These are phyloP conservation scores for Drosophila kanekoi DNA, from an alignment of 2,888 invertebrate species.

Conservation along the genomic window DNA sequence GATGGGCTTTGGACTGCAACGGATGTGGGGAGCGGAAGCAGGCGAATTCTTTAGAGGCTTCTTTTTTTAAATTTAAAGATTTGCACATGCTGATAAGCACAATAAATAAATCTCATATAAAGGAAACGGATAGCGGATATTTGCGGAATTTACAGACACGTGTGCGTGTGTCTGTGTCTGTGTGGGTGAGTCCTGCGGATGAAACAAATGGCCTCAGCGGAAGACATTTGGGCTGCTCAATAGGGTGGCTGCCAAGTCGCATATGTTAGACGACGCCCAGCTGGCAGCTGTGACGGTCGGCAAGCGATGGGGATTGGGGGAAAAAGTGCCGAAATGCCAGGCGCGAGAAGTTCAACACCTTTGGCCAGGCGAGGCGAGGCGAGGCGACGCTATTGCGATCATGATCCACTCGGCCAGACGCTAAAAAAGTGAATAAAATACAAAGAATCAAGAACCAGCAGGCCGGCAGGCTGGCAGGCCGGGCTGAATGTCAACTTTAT, in stretches of 20 bases:
- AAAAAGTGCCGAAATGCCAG: constrained; percentile 74
- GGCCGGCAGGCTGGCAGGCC: constrained; percentile 5
- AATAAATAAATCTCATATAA: constrained; percentile 73
- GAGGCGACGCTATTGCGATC: constrained; percentile 42
- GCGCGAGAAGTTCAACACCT: constrained; percentile 77
- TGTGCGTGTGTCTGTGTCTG: constrained; percentile 48
- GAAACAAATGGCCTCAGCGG: constrained; percentile 62
- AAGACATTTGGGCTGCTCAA: constrained; percentile 60
- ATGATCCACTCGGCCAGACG: constrained; percentile 72
- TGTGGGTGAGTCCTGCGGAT: constrained; percentile 29
- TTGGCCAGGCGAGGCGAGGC: constrained; percentile 10
- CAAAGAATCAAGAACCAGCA: background rate
- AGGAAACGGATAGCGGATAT: constrained; percentile 77
- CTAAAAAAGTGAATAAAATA: constrained; percentile 41
- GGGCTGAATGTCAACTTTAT: constrained; percentile 77
- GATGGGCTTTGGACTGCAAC: constrained; percentile 21
- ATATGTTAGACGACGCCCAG: constrained; percentile 48
- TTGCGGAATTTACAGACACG: constrained; percentile 79
- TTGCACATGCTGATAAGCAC: constrained; percentile 66
- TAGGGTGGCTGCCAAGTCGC: constrained; percentile 53
- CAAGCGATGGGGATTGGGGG: background rate
- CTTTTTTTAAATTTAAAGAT: constrained; percentile 69
- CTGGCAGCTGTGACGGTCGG: constrained; percentile 6
- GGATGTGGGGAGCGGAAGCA: constrained; percentile 18
- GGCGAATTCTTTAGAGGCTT: constrained; percentile 39